A percentile compares a stretch with the other conserved stretches of the same genome.
Evolutionary conservation across 2,797 vertebrate genomes (phyloP).

Genomic region (Lateolabrax maculatus): DNA sequence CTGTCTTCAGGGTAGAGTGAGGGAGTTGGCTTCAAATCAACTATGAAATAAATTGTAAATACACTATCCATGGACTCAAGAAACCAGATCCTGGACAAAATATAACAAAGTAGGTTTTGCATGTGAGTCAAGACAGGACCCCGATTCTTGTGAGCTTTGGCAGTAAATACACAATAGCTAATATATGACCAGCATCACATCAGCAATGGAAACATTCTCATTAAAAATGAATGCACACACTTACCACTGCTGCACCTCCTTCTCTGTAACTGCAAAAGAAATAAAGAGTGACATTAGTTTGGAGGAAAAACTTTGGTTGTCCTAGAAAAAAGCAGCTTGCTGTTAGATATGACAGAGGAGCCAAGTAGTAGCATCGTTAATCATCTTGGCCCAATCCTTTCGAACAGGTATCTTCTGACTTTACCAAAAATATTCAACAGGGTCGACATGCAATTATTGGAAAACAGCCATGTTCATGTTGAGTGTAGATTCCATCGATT

Average conservation of each 20-base stretch:
- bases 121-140: conserved; percentile 10
- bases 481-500: conserved; percentile 19
- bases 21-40: conserved; percentile 55
- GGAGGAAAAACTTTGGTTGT: conserved; percentile 45
- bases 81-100: conserved; percentile 22
- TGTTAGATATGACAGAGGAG: conserved; percentile 30
- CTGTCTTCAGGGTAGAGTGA: conserved; percentile 64
- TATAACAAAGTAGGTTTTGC: conserved; percentile 22
- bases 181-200: conserved; percentile 22
- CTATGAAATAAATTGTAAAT: conserved; percentile 50
- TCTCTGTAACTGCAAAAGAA: conserved; percentile 84
- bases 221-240: conserved; percentile 65
- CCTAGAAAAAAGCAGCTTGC: conserved; percentile 55
- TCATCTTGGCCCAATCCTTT: conserved; percentile 60
- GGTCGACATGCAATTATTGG: conserved; percentile 27
- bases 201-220: conserved; percentile 28
- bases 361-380: conserved; percentile 43
- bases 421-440: conserved; percentile 23
- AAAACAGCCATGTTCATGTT: conserved; percentile 25
- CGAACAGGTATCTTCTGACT: conserved; percentile 33
- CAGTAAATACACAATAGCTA: conserved; percentile 5
- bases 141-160: background rate
- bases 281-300: conserved; percentile 63
- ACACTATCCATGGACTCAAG: conserved; percentile 9
- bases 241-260: conserved; percentile 86